Base-by-base conservation (phyloP, 2,888 invertebrate genomes). In the Candidula unifasciata region DNA sequence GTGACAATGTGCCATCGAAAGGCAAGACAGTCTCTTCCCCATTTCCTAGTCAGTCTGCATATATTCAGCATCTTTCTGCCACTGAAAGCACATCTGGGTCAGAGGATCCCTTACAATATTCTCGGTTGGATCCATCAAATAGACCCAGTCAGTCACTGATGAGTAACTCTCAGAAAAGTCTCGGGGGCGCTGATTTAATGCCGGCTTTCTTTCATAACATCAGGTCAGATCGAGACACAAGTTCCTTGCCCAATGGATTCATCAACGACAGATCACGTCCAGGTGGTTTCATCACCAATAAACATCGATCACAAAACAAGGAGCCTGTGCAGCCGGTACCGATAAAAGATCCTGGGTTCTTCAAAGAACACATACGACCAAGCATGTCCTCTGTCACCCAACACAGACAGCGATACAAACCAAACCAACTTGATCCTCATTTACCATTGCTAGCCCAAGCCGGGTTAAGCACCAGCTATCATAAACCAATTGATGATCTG, bases 211-310 rank as follows among this genome's bases (percentile, higher is more conserved):
- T 68, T 44, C 74, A 24, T 2, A 77, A 76, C 10, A 77, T 30
- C 54, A 37, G n/a, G 54, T 16, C 54, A 68, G 66, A 37, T 54
- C 82, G 30, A 44, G 82, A 82, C 5, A 10, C 52, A 1, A 44
- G 16, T 30, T n/a, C 77, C 1, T 35, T 83, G 27, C 64, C 79
- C 0, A 79, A 64, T 35, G 79, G 73, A 24, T 79, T 83, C 27
- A 69, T 60, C 44, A 82, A 30, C 30, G 83, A 83, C 33, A 78
- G 83, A 33, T 77, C 83, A n/a, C 64, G 83, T 3, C 83, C 83
- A 27, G 79, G 83, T 30, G 83, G 79, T 16, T 83, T 83, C 30
- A 35, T 83, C 6, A 83, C 79, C 18, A 79, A 57, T n/a, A 68
- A 35, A 3, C 83, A 71, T 33, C 57, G 83, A 1, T 24, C 35